Evolutionary conservation across 2,113 vertebrate species (phyloP), one percentile per base, ranked within the genome.

Genomic region (Bambusicola thoracicus): DNA sequence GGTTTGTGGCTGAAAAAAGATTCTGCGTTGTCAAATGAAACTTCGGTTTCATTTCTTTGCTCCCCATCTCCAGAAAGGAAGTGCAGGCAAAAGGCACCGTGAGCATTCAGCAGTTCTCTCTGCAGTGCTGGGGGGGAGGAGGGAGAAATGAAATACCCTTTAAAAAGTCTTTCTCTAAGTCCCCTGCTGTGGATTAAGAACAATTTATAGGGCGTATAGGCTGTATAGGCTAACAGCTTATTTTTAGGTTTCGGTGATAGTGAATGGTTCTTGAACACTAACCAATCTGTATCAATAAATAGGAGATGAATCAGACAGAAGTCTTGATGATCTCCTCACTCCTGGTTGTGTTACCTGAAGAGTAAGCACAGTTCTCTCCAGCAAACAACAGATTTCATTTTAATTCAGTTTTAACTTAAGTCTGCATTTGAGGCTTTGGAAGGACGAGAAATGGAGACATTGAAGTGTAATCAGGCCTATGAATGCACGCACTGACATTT

Each of bases 41-140:
- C 81, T 91, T 55, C 12, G 25, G 2, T 85, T 92, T 21, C 40
- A 38, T 58, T 87, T 95, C 81, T 95, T 94, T 94, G 92, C 70
- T 62, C 8, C 65, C 85, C 67, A 29, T 88, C 79, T 95, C 85
- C 2, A 0, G 34, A 85, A 87, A 65, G 95, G 92, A 96, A 94
- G 67, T 30, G 59, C 75, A 38, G 91, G 73, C 63, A 65, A 72
- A 94, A 79, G 91, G 91, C n/a, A 3, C 87, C 81, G 1, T 32
- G 7, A 19, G 69, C 30, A 24, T 66, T 81, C 70, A 38, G 36
- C 62, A 81, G 67, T 44, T 85, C 44, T 46, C 10, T 49, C 78
- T 93, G 78, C 63, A 55, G 70, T 22, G 87, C 74, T 80, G 51
- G 46, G 51, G 51, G 62, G 66, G 62, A 73, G 67, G 66, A 65